phyloP scores from a whole-genome alignment of 2,888 invertebrate genomes.

The Lepidocyrtoides sp. region DNA sequence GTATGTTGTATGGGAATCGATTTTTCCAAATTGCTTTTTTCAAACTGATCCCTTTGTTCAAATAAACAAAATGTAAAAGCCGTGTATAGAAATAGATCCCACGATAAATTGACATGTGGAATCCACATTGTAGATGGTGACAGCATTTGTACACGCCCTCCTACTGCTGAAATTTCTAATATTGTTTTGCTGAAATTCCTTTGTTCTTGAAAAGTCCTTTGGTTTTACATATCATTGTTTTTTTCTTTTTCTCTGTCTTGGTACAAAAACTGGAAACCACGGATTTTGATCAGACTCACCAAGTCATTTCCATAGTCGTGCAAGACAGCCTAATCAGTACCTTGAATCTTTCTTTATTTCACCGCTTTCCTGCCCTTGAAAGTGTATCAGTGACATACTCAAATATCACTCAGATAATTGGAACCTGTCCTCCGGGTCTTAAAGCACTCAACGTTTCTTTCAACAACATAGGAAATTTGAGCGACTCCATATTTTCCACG shows the following conservation, averaged over 20 bases:
- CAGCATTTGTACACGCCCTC: too few species aligned
- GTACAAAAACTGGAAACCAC: background rate
- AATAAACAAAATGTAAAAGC: too few species aligned
- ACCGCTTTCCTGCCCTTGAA: constrained; percentile 59
- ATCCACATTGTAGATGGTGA: too few species aligned
- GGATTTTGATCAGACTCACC: constrained; percentile 39
- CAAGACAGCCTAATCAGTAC: constrained; percentile 68
- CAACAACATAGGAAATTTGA: constrained; percentile 65
- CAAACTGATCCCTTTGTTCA: background rate
- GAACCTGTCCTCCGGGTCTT: constrained; percentile 55
- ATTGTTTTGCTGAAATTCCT: too few species aligned
- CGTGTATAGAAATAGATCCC: background rate
- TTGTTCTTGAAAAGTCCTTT: background rate
- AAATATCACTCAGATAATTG: constrained; percentile 65
- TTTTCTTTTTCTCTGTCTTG: background rate
- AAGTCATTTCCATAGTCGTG: constrained; percentile 66
- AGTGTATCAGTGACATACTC: constrained; percentile 73
- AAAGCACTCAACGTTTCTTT: constrained; percentile 73
- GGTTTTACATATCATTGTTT: background rate
- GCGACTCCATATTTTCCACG: constrained; percentile 57
- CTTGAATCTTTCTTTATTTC: constrained; percentile 67
- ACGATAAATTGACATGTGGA: background rate
- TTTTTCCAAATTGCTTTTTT: background rate
- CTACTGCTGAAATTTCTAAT: too few species aligned
- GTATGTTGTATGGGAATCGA: background rate